Evolutionary conservation across 2,888 invertebrate species (phyloP), one percentile per base, ranked within the genome.

Genomic region (Xylota segnis): DNA sequence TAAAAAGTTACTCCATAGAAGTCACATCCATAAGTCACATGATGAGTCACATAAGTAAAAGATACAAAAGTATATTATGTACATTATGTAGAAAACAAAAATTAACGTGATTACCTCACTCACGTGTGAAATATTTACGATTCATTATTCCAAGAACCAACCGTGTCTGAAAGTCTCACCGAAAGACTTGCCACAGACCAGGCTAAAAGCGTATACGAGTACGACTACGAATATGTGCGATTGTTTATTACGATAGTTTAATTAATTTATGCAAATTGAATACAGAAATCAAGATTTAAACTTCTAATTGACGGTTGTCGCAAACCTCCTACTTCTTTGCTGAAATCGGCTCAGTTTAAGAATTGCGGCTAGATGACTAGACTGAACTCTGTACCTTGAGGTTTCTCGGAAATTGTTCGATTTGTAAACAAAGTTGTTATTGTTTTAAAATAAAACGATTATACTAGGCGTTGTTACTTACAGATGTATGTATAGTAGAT

Each of bases 241-340:
- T 34, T 47, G 32, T 45, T 56, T 18, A 16, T 34, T 34, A 18
- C 34, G 5, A 32, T 14, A 4, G 14, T 32, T 61, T 3, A 34
- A 34, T 23, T 27, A 77, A 77, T 70, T 61, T 70, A 77, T 77
- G 59, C 7, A 43, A 27, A 77, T 61, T 61, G 4, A 29, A 70
- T 61, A 43, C 70, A 54, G 34, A 43, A 43, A 14, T 27, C 43
- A 52, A 45, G 29, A 59, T 43, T 40, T 50, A 10, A 14, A 76
- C 32, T 43, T 74, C n/a, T 32, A 45, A 43, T n/a, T 29, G n/a
- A 54, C 18, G 63, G 34, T 10, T 3, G 32, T 23, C 23, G 59
- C 58, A 14, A 50, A 29, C 12, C 52, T 43, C 61, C 72, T 40
- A 61, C 72, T 74, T 40, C 27, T 47, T 72, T 54, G 14, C 32